Conservation (phyloP, 2,113 vertebrate genomes). For the Rhinogobius similis region DNA sequence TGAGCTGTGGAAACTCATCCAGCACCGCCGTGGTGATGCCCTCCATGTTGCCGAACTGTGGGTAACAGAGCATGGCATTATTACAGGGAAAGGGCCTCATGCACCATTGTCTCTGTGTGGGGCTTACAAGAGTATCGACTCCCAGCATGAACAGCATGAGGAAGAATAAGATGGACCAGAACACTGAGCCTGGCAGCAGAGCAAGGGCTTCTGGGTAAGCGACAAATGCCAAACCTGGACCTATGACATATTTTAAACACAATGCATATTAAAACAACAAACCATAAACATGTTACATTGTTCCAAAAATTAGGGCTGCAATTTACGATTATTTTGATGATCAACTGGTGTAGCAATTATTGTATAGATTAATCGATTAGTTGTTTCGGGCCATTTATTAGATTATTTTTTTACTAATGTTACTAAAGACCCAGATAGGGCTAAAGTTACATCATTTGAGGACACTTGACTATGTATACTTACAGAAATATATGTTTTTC, state of each 20-base stretch:
- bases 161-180: conserved; percentile 85
- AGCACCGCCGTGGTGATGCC: conserved; percentile 82
- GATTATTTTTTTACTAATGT: too few species aligned
- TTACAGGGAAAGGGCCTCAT: background rate
- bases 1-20: conserved; percentile 81
- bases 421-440: too few species aligned
- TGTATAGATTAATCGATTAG: too few species aligned
- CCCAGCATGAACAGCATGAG: conserved; percentile 84
- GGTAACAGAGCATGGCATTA: conserved; percentile 8
- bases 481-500: too few species aligned
- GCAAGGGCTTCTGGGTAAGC: conserved; percentile 86
- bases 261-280: too few species aligned
- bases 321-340: too few species aligned
- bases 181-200: conserved; percentile 80
- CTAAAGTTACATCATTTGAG: too few species aligned
- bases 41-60: conserved; percentile 86
- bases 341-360: too few species aligned
- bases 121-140: conserved; percentile 80
- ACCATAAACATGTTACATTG: too few species aligned
- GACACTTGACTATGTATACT: too few species aligned
- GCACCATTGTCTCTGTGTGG: background rate
- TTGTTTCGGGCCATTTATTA: too few species aligned
- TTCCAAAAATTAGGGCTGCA: too few species aligned
- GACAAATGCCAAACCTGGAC: conserved; percentile 83
- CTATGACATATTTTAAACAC: conserved; percentile 41